Base-by-base conservation (phyloP, 2,113 vertebrate genomes). In the Miniopterus natalensis region DNA sequence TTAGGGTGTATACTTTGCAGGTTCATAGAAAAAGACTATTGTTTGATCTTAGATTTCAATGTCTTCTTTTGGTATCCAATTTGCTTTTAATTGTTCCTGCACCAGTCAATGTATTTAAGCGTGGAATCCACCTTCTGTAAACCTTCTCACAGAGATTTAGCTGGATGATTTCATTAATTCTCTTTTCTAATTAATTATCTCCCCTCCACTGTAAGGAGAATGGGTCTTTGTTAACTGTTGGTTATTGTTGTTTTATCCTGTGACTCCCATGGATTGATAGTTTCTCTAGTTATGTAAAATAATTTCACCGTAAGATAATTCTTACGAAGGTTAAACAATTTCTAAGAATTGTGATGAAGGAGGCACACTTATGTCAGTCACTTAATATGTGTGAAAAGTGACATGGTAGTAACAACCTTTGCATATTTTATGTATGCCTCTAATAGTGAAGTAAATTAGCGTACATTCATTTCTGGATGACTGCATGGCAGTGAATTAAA, bases 151-250 rank as follows among this genome's bases (percentile, higher is more conserved):
- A 94, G 40, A 21, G 29, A 36, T 40, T 73, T 84, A n/a, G 45
- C 23, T 80, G 25, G 55, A 79, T 74, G 31, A 51, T 77, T 95
- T 89, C 2, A 89, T 92, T 93, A 91, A 89, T 95, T 74, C 18
- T 90, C n/a, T 88, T 95, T 75, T 95, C 53, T 87, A 79, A 87
- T 84, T 87, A 90, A 92, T 88, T 10, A 4, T 83, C 21, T 90
- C 36, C 14, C 47, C 13, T 90, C 36, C 10, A 45, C 3, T 49
- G 3, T 73, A 88, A 92, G 29, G n/a, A 84, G 45, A 90, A 85
- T 25, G 40, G 27, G 29, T 87, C 40, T n/a, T 81, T 90, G 27
- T 73, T 92, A 40, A 85, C 10, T 63, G 1, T 20, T 89, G 6
- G 20, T 78, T 78, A 74, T 59, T 21, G 4, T 36, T 84, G 3